Evolutionary conservation across 2,113 vertebrate species (phyloP), one percentile per base, ranked within the genome.

Genomic region (Axis porcinus): DNA sequence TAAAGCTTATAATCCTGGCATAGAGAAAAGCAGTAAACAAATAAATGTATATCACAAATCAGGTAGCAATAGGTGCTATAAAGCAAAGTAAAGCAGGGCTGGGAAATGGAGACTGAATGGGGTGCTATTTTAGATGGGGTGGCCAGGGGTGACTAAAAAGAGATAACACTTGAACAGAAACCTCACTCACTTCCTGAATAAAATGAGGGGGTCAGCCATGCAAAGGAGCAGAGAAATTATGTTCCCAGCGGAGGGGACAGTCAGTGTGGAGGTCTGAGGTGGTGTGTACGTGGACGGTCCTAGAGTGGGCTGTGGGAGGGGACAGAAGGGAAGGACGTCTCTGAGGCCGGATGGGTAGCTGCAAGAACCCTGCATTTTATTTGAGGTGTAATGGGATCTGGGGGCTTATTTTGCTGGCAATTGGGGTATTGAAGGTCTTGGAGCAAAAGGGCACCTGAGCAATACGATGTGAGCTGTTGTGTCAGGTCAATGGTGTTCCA

Each of bases 281-380:
- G 52, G 50, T 0, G 0, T n/a, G 23, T n/a, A n/a, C 4, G 1
- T n/a, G 43, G 70, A 43, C 8, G 50, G 30, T n/a, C 33, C 33
- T 12, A 7, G 55, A 62, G 30, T 11, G 13, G 62, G 52, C 55
- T 25, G 33, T 28, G 25, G 45, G 55, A 67, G 7, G 40, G 21
- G 11, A 67, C 7, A 25, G 60, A 5, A 40, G 7, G 76, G 45
- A 21, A 60, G n/a, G 74, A 90, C 30, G 11, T 52, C 40, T 33
- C 12, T 50, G 55, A 36, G 25, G 45, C 45, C n/a, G 7, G 36
- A 76, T 27, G 23, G 70, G 70, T 76, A 33, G n/a, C 28, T 74
- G 45, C 78, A 14, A 85, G n/a, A 83, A 83, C 9, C 33, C 6
- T 2, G 45, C 14, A 13, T 33, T 62, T 47, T 76, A 85, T 52